Conservation (phyloP, 2,888 invertebrate species). For the Drosophila lutescens region DNA sequence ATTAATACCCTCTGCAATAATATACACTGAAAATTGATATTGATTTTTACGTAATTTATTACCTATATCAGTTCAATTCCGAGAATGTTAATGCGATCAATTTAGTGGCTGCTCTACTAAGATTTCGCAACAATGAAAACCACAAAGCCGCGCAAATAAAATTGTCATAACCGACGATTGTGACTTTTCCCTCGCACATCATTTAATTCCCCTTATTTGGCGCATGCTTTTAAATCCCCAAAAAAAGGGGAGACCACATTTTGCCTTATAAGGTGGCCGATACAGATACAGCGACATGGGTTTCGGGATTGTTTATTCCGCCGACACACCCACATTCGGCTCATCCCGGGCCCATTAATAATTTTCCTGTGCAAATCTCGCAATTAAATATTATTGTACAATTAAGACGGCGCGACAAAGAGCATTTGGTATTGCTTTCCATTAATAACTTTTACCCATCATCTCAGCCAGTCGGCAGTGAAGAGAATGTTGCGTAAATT, state of each 20-base stretch:
- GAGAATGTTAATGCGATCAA: slow-evolving; percentile 29
- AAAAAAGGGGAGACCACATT: slow-evolving; percentile 27
- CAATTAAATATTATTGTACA: slow-evolving; percentile 74
- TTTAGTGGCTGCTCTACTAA: slow-evolving; percentile 1
- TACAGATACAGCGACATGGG: slow-evolving; percentile 20
- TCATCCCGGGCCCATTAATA: slow-evolving; percentile 62
- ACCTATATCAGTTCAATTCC: slow-evolving; percentile 10
- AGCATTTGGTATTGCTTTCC: slow-evolving; percentile 20
- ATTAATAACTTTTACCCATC: slow-evolving; percentile 41
- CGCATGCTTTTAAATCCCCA: slow-evolving; percentile 35
- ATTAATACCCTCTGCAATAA: no score
- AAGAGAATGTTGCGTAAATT: slow-evolving; percentile 43
- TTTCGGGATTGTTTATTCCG: slow-evolving; percentile 49
- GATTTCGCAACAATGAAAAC: slow-evolving; percentile 22
- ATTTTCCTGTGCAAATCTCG: slow-evolving; percentile 51
- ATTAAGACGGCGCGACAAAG: slow-evolving; percentile 66
- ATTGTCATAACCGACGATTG: slow-evolving; percentile 27
- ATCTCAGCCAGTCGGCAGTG: slow-evolving; percentile 1
- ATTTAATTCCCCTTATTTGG: slow-evolving; percentile 44
- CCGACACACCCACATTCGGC: slow-evolving; percentile 59
- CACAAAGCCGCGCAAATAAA: slow-evolving; percentile 20
- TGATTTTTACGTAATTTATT: no score
- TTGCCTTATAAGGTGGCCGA: slow-evolving; percentile 43
- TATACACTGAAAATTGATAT: no score
- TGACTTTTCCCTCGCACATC: slow-evolving; percentile 53